These are phyloP conservation scores for Sympetrum striolatum DNA, from an alignment of 2,888 invertebrate species.

Conservation along the genomic window DNA sequence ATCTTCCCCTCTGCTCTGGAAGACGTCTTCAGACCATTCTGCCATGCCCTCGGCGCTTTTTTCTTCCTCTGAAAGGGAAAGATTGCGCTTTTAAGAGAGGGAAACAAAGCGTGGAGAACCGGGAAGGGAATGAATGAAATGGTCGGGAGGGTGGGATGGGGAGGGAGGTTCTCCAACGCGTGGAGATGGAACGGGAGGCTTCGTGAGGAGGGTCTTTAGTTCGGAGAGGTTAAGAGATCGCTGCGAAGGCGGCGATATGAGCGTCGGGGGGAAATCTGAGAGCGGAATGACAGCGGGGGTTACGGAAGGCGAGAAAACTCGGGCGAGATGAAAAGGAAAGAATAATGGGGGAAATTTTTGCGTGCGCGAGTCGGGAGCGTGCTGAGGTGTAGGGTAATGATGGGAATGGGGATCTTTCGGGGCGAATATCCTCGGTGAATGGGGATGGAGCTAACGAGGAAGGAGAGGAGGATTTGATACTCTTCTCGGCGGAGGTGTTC, in stretches of 20 bases:
- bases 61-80: neutral
- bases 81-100: neutral
- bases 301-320: neutral
- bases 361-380: neutral
- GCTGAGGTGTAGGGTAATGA: neutral
- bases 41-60: neutral
- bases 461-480: too few relatives aligned
- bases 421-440: too few relatives aligned
- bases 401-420: neutral
- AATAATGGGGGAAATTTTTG: conserved; percentile 7
- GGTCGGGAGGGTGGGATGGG: neutral
- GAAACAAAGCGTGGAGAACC: neutral
- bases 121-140: neutral
- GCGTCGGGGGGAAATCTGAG: neutral
- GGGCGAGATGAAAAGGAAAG: neutral
- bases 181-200: neutral
- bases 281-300: neutral
- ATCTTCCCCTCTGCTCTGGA: neutral
- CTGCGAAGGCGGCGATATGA: neutral
- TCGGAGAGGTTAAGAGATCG: neutral
- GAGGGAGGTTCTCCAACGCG: neutral
- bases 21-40: neutral
- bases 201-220: neutral
- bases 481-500: too few relatives aligned
- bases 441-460: too few relatives aligned